These are phyloP conservation scores for Mustelus asterias DNA, from an alignment of 2,113 vertebrate genomes.

Conservation along the genomic window DNA sequence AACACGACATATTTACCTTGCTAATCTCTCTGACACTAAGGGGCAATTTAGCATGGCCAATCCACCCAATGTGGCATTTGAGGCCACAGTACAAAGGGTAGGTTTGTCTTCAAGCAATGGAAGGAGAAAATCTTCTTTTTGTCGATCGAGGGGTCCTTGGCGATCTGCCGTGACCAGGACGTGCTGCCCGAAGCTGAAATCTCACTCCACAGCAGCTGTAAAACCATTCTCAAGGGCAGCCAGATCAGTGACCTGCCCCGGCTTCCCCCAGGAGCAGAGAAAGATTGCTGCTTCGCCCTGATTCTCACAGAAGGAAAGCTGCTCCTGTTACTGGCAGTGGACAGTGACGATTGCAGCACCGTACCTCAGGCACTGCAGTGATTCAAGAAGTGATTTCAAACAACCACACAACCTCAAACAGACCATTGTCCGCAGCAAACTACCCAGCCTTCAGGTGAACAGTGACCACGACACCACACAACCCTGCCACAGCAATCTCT, in stretches of 20 bases:
- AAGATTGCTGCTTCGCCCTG: conserved; percentile 70
- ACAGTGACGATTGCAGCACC: conserved; percentile 62
- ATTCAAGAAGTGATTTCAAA: too few relatives aligned
- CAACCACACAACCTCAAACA: too few relatives aligned
- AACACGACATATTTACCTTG: too few relatives aligned
- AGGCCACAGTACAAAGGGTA: too few relatives aligned
- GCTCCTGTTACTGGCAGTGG: conserved; percentile 60
- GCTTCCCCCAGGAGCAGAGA: conserved; percentile 59
- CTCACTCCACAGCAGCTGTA: conserved; percentile 55
- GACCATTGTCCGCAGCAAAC: too few relatives aligned
- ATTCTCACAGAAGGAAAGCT: conserved; percentile 61
- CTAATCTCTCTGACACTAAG: too few relatives aligned
- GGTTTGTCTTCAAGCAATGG: conserved; percentile 77
- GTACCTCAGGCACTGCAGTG: too few relatives aligned
- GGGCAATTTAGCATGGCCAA: too few relatives aligned
- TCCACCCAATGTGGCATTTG: too few relatives aligned
- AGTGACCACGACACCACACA: too few relatives aligned
- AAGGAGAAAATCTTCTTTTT: conserved; percentile 67
- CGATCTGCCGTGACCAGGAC: conserved; percentile 60
- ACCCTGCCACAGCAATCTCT: too few relatives aligned
- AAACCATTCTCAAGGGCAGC: conserved; percentile 57
- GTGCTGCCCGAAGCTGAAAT: conserved; percentile 64
- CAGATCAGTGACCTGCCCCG: conserved; percentile 64
- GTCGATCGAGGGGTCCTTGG: conserved; percentile 60
- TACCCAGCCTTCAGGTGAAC: too few relatives aligned